These are phyloP conservation scores for Scopus umbretta DNA, from an alignment of 2,113 vertebrate species.

Conservation along the genomic window DNA sequence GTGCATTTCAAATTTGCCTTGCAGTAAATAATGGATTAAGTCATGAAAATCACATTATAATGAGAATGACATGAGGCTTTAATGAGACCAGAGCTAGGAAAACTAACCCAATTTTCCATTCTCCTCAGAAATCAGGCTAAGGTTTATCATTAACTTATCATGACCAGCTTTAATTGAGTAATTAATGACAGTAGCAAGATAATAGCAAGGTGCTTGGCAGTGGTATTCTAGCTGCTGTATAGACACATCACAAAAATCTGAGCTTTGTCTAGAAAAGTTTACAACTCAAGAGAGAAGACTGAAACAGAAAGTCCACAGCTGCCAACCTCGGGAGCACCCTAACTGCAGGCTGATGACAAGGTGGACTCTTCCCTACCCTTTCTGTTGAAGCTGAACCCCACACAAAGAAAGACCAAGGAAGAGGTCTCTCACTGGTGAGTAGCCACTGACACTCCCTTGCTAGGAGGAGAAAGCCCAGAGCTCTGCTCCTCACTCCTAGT, in stretches of 20 bases:
- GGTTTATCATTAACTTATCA: background rate
- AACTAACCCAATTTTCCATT: background rate
- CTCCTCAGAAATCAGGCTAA: slow-evolving; percentile 9
- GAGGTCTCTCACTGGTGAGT: background rate
- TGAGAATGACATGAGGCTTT: background rate
- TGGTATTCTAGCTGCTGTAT: background rate
- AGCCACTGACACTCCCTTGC: background rate
- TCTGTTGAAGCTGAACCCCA: background rate
- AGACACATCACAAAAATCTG: background rate
- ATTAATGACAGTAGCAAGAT: background rate
- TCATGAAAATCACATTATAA: slow-evolving; percentile 6
- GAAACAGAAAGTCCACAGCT: background rate
- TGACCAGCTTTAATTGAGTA: background rate
- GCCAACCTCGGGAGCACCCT: background rate
- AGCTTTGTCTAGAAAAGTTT: background rate
- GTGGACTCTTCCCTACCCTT: background rate
- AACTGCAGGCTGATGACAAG: background rate
- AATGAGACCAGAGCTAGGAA: background rate
- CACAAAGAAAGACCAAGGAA: background rate
- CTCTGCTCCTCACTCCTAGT: background rate
- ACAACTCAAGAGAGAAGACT: background rate
- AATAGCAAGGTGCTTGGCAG: background rate
- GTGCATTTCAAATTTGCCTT: background rate
- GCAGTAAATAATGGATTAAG: slow-evolving; percentile 30
- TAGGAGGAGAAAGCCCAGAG: background rate